Base-by-base conservation (phyloP, 2,888 invertebrate species). In the Myathropa florea region DNA sequence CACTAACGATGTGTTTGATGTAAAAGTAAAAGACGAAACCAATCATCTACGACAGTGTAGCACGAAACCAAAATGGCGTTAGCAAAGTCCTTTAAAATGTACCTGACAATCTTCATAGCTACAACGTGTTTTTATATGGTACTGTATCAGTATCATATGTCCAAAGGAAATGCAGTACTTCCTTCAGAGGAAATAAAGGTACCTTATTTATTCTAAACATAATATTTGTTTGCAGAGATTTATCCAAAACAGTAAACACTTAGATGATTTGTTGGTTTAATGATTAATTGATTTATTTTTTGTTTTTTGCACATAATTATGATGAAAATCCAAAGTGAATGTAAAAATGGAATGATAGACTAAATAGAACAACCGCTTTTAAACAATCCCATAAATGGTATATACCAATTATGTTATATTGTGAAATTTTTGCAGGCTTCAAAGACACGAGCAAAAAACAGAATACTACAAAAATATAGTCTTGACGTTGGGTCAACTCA, bases 81-180 rank as follows among this genome's bases (percentile, higher is more conserved):
- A 93, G 94, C 93, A 91, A 93, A 94, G 91, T 94, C 94, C 89
- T 93, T 94, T 91, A 95, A 95, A 93, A 94, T 95, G 94, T 95
- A 95, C 93, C 93, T 95, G 92, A 93, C 95, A 89, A 94, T 94
- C 91, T 93, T 95, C 91, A 92, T 95, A 91, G 92, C 92, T 88
- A 94, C 94, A 90, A 93, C 94, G 88, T 95, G 94, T 91, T 93
- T 95, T 90, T 93, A 95, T 89, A 92, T 92, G 92, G 91, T 92
- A 82, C 93, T 95, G 90, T 94, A 95, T 91, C 95, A 95, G 91
- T 95, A 95, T 91, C 95, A 95, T 90, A 92, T 95, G 90, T 94
- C 95, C 87, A 94, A 93, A 83, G 93, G 92, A 84, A 92, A 93
- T 90, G 90, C 93, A 78, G 91, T 93, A 85, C 89, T 92, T 67